Percentiles rank a stretch among this genome's conserved stretches.
These are phyloP conservation scores for Hemibagrus guttatus DNA, from an alignment of 2,797 vertebrate species.

Conservation along the genomic window DNA sequence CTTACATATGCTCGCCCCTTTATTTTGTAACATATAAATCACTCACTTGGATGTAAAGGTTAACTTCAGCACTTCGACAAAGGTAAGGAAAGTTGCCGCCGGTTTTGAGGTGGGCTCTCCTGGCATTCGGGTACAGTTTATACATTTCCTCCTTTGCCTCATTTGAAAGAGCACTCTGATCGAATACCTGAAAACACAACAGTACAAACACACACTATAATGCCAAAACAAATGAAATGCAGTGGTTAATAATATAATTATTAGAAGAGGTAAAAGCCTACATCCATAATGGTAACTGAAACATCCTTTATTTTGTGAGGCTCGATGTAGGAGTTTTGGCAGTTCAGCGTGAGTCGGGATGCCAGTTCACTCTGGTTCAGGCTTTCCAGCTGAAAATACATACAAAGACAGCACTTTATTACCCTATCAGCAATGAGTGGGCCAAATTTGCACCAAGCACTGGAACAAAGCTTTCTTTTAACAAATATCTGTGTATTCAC, in stretches of 20 bases:
- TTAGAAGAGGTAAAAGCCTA: conserved; percentile 68
- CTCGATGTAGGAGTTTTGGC: conserved; percentile 98
- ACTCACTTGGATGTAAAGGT: conserved; percentile 91
- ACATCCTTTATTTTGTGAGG: conserved; percentile 97
- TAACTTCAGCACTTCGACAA: conserved; percentile 96
- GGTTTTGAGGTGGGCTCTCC: conserved; percentile 95
- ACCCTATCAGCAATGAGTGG: conserved; percentile 11
- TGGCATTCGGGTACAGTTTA: conserved; percentile 92
- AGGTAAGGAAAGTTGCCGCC: conserved; percentile 98
- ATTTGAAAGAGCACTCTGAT: conserved; percentile 94
- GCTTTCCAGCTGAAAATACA: conserved; percentile 84
- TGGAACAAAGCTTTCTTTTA: conserved; percentile 10
- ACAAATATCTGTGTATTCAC: not conserved
- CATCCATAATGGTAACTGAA: conserved; percentile 95
- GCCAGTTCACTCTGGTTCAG: conserved; percentile 94
- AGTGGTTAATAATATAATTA: not conserved
- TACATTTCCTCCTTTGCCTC: conserved; percentile 99
- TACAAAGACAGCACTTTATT: conserved; percentile 35
- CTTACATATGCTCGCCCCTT: not conserved
- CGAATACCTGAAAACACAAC: conserved; percentile 83
- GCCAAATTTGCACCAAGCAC: conserved; percentile 9
- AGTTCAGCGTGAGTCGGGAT: conserved; percentile 94
- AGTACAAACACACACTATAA: not conserved
- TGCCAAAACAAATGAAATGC: not conserved
- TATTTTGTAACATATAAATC: not conserved